These are phyloP conservation scores for Drosophila oshimai DNA, from an alignment of 1,140 invertebrate species.

Conservation along the genomic window DNA sequence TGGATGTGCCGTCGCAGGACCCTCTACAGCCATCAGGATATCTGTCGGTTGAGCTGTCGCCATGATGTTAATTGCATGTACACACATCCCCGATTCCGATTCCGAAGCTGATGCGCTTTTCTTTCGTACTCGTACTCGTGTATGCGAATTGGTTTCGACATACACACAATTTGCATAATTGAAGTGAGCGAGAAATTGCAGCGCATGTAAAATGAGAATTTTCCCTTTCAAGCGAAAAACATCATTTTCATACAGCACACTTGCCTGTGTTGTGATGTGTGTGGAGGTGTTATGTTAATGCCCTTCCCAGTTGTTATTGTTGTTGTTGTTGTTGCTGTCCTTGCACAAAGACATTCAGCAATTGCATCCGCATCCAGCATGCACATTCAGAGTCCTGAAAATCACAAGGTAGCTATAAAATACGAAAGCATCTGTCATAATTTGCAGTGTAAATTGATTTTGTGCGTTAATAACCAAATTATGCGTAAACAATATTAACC, in stretches of 20 bases:
- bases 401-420: slow-evolving; percentile 5
- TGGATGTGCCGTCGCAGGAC: slow-evolving; percentile 5
- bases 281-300: slow-evolving; percentile 47
- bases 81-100: slow-evolving; percentile 25
- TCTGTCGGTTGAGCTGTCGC: slow-evolving; percentile 41
- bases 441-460: slow-evolving; percentile 69
- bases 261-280: neutral
- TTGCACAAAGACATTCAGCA: slow-evolving; percentile 55
- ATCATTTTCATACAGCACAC: slow-evolving; percentile 45
- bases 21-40: slow-evolving; percentile 22
- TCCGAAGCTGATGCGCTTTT: slow-evolving; percentile 50
- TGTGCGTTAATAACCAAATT: slow-evolving; percentile 57
- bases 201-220: slow-evolving; percentile 74
- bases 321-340: slow-evolving; percentile 11
- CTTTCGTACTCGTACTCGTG: slow-evolving; percentile 9
- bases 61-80: slow-evolving; percentile 75
- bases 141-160: slow-evolving; percentile 72
- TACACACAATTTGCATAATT: slow-evolving; percentile 79
- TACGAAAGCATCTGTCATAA: slow-evolving; percentile 48
- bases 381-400: slow-evolving; percentile 19
- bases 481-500: slow-evolving; percentile 57
- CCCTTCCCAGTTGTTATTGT: slow-evolving; percentile 5
- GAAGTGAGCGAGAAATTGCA: slow-evolving; percentile 78
- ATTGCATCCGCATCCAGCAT: slow-evolving; percentile 18
- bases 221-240: slow-evolving; percentile 63